Evolutionary conservation across 2,113 vertebrate genomes (phyloP).

Genomic region (Spilogale gracilis): DNA sequence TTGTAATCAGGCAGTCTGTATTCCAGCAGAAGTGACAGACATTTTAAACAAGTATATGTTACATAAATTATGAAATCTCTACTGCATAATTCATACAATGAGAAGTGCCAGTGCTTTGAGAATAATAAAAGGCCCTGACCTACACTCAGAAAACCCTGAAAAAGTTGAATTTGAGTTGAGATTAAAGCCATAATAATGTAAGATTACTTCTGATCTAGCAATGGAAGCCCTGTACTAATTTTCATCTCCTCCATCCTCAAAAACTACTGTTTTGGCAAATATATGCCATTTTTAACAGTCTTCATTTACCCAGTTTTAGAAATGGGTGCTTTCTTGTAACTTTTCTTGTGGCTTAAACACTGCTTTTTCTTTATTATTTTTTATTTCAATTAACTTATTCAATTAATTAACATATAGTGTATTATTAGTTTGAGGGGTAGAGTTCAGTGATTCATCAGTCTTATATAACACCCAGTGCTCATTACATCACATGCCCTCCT

Average conservation of each 20-base stretch:
- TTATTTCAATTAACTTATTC: background rate
- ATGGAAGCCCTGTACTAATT: background rate
- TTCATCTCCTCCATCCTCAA: background rate
- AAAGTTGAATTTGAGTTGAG: background rate
- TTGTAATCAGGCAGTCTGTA: background rate
- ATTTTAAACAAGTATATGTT: background rate
- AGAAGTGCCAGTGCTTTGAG: background rate
- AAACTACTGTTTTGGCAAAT: background rate
- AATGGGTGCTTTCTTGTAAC: background rate
- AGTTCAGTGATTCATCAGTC: background rate
- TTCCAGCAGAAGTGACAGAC: background rate
- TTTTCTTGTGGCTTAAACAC: background rate
- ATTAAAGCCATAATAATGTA: background rate
- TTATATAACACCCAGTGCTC: background rate
- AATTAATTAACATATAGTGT: background rate
- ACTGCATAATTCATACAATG: background rate
- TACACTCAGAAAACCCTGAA: background rate
- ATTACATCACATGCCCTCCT: background rate
- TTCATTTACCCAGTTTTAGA: background rate
- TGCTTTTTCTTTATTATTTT: background rate
- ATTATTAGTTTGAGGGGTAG: background rate
- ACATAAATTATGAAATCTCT: constrained; percentile 30
- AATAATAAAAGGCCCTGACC: constrained; percentile 29
- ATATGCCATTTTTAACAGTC: background rate
- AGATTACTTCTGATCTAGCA: background rate